A percentile compares a stretch with the other conserved stretches of the same genome.
These are phyloP conservation scores for Taxidea taxus DNA, from an alignment of 2,113 vertebrate species.

Conservation along the genomic window DNA sequence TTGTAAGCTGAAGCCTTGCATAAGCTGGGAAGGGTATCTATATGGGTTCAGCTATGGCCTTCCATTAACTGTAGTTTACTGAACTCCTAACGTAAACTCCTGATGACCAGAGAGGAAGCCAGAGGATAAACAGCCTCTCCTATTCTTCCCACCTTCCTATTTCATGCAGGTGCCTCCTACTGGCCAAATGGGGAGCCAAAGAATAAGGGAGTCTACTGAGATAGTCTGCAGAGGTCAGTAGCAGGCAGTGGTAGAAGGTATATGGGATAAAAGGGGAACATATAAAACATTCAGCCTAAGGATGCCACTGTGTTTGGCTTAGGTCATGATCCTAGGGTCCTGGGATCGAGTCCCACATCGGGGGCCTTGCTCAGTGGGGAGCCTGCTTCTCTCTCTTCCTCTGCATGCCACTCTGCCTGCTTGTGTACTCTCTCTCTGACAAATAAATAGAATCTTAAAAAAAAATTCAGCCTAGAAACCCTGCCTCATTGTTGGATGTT, in stretches of 20 bases:
- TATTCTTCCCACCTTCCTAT: neutral
- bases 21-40: neutral
- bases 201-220: neutral
- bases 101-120: neutral
- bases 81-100: too few species aligned
- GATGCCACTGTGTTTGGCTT: too few species aligned
- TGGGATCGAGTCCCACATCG: too few species aligned
- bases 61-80: too few species aligned
- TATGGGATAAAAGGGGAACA: neutral
- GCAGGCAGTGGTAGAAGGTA: neutral
- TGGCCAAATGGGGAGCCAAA: conserved; percentile 17
- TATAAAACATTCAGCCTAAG: neutral
- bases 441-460: too few species aligned
- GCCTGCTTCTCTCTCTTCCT: too few species aligned
- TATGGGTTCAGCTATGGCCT: neutral
- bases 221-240: neutral
- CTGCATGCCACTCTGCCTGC: too few species aligned
- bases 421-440: too few species aligned
- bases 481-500: neutral
- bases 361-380: too few species aligned
- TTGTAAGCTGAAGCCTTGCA: neutral
- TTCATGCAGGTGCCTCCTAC: neutral
- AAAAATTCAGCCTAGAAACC: neutral
- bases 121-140: neutral
- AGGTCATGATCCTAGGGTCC: too few species aligned